These are phyloP conservation scores for Linnaemya vulpina DNA, from an alignment of 2,888 invertebrate species.

Conservation along the genomic window DNA sequence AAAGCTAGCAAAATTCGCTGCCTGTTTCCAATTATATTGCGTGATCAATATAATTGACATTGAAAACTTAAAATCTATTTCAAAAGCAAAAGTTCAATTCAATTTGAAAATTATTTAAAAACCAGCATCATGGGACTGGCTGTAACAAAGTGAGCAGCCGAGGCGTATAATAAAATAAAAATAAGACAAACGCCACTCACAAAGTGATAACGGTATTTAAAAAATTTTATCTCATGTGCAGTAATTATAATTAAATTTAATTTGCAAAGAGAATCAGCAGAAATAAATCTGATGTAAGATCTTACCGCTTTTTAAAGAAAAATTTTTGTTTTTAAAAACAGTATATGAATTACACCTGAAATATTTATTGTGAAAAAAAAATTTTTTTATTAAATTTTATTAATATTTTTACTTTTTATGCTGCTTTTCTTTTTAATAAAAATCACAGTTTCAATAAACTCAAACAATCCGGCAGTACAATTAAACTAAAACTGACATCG, in stretches of 20 bases:
- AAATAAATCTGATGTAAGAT: not conserved
- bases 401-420: not conserved
- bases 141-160: not conserved
- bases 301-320: not conserved
- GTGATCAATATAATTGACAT: constrained; percentile 4
- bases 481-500: constrained; percentile 58
- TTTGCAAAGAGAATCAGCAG: not conserved
- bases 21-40: not conserved
- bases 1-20: not conserved
- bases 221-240: not conserved
- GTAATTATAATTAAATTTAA: no score
- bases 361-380: not conserved
- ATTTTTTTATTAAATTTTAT: not conserved
- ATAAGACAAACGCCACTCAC: not conserved
- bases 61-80: constrained; percentile 3
- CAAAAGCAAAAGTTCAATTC: not conserved
- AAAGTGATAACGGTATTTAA: constrained; percentile 31
- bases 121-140: not conserved
- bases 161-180: not conserved
- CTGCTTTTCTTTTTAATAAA: constrained; percentile 7
- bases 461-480: constrained; percentile 49
- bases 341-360: not conserved
- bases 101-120: constrained; percentile 15
- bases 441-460: constrained; percentile 10
- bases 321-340: not conserved